Evolutionary conservation across 1,140 invertebrate species (phyloP).

Genomic region (Anthonomus grandis): DNA sequence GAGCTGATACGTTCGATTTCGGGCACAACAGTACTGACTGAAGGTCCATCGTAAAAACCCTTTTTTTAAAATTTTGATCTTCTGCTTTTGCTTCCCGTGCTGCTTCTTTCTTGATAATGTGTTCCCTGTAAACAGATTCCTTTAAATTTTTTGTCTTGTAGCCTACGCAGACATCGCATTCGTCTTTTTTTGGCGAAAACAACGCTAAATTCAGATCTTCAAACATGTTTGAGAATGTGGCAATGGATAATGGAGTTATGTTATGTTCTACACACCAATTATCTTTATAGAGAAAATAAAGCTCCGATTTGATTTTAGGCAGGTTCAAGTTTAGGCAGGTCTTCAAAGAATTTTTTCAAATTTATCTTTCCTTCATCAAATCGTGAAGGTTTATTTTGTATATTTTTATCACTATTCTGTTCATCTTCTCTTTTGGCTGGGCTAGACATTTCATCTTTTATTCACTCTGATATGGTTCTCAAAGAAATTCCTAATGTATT

Average conservation of each 20-base stretch:
- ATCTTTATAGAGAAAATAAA: slow-evolving; percentile 35
- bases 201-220: slow-evolving; percentile 23
- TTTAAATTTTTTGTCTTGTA: slow-evolving; percentile 24
- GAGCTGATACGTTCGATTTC: slow-evolving; percentile 24
- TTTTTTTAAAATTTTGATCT: slow-evolving; percentile 20
- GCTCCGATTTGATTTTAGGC: slow-evolving; percentile 33
- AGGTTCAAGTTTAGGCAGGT: slow-evolving; percentile 37
- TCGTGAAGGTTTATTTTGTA: too few relatives aligned
- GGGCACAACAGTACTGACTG: slow-evolving; percentile 23
- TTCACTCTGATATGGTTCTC: too few relatives aligned
- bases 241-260: slow-evolving; percentile 1
- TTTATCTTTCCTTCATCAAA: too few relatives aligned
- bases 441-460: too few relatives aligned
- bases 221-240: slow-evolving; percentile 11
- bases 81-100: slow-evolving; percentile 27
- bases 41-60: slow-evolving; percentile 21
- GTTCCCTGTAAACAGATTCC: slow-evolving; percentile 17
- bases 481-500: too few relatives aligned
- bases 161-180: slow-evolving; percentile 24
- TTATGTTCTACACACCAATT: slow-evolving; percentile 24
- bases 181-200: slow-evolving; percentile 24
- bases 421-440: too few relatives aligned
- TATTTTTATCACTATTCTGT: too few relatives aligned
- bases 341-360: too few relatives aligned
- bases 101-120: slow-evolving; percentile 21